phyloP scores from a whole-genome alignment of 2,888 invertebrate species.

The Protodeltote pygarga region DNA sequence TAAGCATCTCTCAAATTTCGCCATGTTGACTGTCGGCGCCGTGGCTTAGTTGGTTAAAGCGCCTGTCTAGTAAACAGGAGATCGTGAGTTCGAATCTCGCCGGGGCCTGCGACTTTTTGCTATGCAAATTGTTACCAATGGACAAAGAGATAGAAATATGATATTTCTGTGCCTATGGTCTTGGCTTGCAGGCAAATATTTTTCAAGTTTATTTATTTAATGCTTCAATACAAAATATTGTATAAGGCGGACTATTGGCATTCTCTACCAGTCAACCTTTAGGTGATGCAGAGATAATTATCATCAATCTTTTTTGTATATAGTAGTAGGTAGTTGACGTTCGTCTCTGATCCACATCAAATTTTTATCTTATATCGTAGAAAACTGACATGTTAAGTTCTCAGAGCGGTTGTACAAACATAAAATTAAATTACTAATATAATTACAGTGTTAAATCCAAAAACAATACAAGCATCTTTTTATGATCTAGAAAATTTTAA shows the following conservation, averaged over 20 bases:
- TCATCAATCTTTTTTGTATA: too few species aligned
- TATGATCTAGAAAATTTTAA: conserved; percentile 47
- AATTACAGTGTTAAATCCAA: conserved; percentile 42
- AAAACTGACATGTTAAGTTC: not conserved
- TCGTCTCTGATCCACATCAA: not conserved
- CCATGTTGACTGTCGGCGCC: conserved; percentile 55
- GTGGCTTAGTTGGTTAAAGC: conserved; percentile 85
- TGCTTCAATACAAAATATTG: too few species aligned
- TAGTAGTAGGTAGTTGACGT: too few species aligned
- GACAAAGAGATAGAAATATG: too few species aligned
- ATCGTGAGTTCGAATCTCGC: conserved; percentile 81
- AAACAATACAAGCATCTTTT: conserved; percentile 47
- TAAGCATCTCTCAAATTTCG: conserved; percentile 21
- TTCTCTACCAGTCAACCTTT: too few species aligned
- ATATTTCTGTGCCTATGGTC: too few species aligned
- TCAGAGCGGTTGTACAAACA: conserved; percentile 8
- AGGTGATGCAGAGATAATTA: too few species aligned
- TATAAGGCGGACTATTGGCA: too few species aligned
- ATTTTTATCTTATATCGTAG: conserved; percentile 1
- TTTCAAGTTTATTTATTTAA: too few species aligned
- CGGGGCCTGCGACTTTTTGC: conserved; percentile 41
- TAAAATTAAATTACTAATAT: conserved; percentile 40
- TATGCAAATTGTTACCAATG: not conserved
- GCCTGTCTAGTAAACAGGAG: conserved; percentile 86
- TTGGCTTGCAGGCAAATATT: too few species aligned